Base-by-base conservation (phyloP, 2,888 invertebrate species). In the Eubasilissa splendida region DNA sequence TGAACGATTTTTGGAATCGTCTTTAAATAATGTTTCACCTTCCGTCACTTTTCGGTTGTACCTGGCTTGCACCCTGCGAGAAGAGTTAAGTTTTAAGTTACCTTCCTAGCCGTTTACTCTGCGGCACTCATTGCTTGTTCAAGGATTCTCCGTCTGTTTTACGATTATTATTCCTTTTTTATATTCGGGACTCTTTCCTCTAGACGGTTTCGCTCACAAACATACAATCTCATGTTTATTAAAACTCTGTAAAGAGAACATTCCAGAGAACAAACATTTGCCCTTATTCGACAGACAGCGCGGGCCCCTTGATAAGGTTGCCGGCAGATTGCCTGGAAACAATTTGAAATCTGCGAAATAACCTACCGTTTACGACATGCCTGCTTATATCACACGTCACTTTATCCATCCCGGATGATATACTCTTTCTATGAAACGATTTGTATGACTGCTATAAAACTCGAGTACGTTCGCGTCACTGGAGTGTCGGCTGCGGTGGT, bases 91-190 rank as follows among this genome's bases (percentile, higher is more conserved):
- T 42, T 42, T 42, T 42, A 42, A 42, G 42, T 42, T 42, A 42
- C 42, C 22, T 42, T 42, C 42, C 42, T 42, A 7, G 4, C 42
- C 42, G 42, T 42, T 42, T 42, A 22, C 58, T 22, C 54, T 53
- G 10, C 54, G 33, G 22, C 66, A 31, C 10, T 71, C 54, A 56
- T 56, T 71, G 56, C 56, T 66, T 53, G 60, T 71, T 78, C 58
- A 60, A 71, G 71, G 50, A 81, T 78, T 66, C 77, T 50, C 70
- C 68, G 66, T 81, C 74, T 74, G 66, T 77, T 81, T 81, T 81
- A 81, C 75, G 80, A 81, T 81, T 81, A 81, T 81, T 80, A 65
- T 80, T 53, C 68, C 60, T 77, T 80, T 77, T 77, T 73, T 80
- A 70, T 74, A 65, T 73, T 73, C 77, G 50, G 54, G 60, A 52